Percentiles rank a stretch among this genome's conserved stretches.
Evolutionary conservation across 1,140 invertebrate genomes (phyloP).

Genomic region (Diabrotica undecimpunctata): DNA sequence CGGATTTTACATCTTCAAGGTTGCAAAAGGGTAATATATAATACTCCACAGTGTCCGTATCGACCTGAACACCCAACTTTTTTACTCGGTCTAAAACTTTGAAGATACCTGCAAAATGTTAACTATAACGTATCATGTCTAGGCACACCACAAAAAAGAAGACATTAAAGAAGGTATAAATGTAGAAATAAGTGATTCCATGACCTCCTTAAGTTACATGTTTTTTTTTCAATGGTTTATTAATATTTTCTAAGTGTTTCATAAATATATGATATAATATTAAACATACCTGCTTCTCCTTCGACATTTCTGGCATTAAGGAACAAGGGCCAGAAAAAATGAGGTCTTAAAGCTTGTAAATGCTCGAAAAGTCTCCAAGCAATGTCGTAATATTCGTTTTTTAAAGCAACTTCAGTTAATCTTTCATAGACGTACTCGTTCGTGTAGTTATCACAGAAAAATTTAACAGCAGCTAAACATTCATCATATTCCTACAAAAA

Average conservation of each 20-base stretch:
- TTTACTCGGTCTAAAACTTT: slow-evolving; percentile 51
- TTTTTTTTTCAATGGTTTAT: too few species aligned
- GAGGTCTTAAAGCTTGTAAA: slow-evolving; percentile 32
- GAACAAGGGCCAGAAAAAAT: slow-evolving; percentile 46
- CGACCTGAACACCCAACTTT: slow-evolving; percentile 49
- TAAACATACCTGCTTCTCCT: slow-evolving; percentile 36
- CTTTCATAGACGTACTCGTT: slow-evolving; percentile 34
- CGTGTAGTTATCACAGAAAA: slow-evolving; percentile 25
- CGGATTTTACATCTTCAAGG: slow-evolving; percentile 47
- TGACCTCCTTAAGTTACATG: too few species aligned
- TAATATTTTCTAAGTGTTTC: too few species aligned
- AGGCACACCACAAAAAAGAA: too few species aligned
- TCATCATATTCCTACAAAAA: slow-evolving; percentile 30
- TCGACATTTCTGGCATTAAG: slow-evolving; percentile 20
- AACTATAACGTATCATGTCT: too few species aligned
- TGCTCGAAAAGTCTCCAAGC: slow-evolving; percentile 32
- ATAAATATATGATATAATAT: too few species aligned
- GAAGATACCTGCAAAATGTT: slow-evolving; percentile 49
- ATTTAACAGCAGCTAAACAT: slow-evolving; percentile 32
- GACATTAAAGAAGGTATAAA: too few species aligned
- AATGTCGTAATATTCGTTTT: slow-evolving; percentile 26
- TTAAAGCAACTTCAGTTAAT: slow-evolving; percentile 34
- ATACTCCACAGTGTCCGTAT: slow-evolving; percentile 53
- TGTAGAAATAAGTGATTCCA: too few species aligned
- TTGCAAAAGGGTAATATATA: slow-evolving; percentile 54